Evolutionary conservation across 2,888 invertebrate species (phyloP).

Genomic region (Pyrrhia umbra): DNA sequence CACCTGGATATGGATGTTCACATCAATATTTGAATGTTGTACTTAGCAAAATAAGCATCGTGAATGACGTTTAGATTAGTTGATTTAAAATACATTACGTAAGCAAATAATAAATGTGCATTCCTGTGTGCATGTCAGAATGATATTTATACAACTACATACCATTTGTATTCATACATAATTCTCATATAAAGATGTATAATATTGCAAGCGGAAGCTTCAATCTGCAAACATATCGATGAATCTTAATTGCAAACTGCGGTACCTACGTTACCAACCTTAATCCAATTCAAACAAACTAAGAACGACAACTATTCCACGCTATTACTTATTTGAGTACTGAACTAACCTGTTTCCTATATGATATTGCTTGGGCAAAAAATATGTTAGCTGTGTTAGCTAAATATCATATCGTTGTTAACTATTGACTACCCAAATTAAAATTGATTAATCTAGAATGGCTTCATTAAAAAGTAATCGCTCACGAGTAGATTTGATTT

Average conservation of each 20-base stretch:
- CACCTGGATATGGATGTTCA: conserved; percentile 12
- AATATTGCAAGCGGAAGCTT: conserved; percentile 41
- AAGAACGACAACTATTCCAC: conserved; percentile 70
- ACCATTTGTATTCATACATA: conserved; percentile 19
- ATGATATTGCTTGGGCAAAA: conserved; percentile 35
- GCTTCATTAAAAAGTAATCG: not conserved
- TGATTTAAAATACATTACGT: conserved; percentile 9
- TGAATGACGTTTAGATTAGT: conserved; percentile 5
- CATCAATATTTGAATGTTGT: conserved; percentile 31
- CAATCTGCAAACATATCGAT: conserved; percentile 49
- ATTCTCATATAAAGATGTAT: conserved; percentile 6
- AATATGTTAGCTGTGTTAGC: conserved; percentile 22
- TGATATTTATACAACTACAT: conserved; percentile 8
- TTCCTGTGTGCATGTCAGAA: not conserved
- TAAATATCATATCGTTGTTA: no score
- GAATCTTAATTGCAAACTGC: conserved; percentile 46
- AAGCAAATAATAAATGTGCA: conserved; percentile 11
- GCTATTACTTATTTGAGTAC: conserved; percentile 53
- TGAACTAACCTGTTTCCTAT: conserved; percentile 49
- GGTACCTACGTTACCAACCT: conserved; percentile 61
- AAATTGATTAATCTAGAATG: not conserved
- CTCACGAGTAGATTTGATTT: no score
- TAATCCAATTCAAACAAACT: conserved; percentile 71
- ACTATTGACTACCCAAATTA: not conserved
- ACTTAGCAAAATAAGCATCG: conserved; percentile 21